Percentiles rank a stretch among this genome's conserved stretches.
These are phyloP conservation scores for Sorex araneus DNA, from an alignment of 2,113 vertebrate species.

Conservation along the genomic window DNA sequence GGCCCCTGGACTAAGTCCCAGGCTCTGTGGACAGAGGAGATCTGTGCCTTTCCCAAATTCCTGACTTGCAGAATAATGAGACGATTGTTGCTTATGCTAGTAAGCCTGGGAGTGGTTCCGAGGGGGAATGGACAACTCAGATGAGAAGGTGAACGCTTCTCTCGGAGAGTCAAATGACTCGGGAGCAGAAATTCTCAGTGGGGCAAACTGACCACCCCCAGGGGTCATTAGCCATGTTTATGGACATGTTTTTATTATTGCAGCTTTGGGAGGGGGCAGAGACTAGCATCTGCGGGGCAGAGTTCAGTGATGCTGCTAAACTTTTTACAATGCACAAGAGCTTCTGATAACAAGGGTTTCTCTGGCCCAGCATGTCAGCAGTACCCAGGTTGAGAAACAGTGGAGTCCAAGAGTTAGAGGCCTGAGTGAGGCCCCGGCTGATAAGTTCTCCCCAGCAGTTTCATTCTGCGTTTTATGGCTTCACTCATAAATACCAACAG, in stretches of 20 bases:
- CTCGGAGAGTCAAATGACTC: background rate
- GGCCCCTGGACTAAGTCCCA: background rate
- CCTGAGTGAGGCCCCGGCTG: background rate
- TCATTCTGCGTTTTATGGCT: constrained; percentile 30
- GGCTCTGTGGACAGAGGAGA: background rate
- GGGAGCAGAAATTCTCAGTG: background rate
- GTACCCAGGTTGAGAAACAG: background rate
- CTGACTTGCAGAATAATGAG: background rate
- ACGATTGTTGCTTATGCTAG: background rate
- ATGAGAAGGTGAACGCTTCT: background rate
- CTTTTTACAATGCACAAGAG: background rate
- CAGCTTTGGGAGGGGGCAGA: background rate
- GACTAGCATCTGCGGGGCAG: background rate
- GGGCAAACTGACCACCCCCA: background rate
- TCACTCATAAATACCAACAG: constrained; percentile 27
- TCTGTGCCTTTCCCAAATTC: background rate
- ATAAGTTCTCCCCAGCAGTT: constrained; percentile 11
- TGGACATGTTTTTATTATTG: background rate
- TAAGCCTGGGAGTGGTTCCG: background rate
- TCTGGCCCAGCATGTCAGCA: background rate
- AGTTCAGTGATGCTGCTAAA: background rate
- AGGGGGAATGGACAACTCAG: background rate
- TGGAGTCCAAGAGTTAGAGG: background rate
- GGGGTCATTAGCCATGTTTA: background rate
- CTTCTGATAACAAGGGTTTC: background rate